Evolutionary conservation across 30 jellyfish, hydroid and myxozoan species (phyloP).

Genomic region (Sanderia malayensis): DNA sequence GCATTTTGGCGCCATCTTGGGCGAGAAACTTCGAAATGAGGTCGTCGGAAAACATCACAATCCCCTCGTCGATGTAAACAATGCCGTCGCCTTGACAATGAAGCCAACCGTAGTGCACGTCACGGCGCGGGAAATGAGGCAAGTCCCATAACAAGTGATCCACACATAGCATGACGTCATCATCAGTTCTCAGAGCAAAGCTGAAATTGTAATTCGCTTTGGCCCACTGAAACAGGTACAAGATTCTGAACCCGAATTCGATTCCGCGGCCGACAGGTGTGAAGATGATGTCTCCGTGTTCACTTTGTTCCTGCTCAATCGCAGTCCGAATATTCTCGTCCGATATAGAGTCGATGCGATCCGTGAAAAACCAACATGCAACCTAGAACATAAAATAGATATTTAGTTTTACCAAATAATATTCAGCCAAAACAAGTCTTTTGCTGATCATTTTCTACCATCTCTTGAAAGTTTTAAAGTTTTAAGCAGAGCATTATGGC

Average conservation of each 20-base stretch:
- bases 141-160: conserved; percentile 36
- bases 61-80: conserved; percentile 71
- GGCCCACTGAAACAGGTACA: conserved; percentile 52
- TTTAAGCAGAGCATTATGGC: no score
- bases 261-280: conserved; percentile 43
- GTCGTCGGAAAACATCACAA: conserved; percentile 47
- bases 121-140: conserved; percentile 18
- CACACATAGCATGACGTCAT: conserved; percentile 70
- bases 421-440: no score
- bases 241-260: conserved; percentile 52
- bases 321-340: neutral
- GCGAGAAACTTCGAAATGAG: conserved; percentile 39
- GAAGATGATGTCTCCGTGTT: conserved; percentile 25
- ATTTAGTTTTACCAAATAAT: no score
- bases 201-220: conserved; percentile 19
- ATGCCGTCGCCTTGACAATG: conserved; percentile 54
- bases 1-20: conserved; percentile 51
- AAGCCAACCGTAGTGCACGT: conserved; percentile 46
- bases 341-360: conserved; percentile 22
- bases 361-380: conserved; percentile 54
- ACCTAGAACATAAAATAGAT: conserved; percentile 24
- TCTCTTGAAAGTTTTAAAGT: no score
- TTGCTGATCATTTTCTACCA: no score
- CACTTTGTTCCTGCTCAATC: neutral
- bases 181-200: conserved; percentile 56